phyloP scores from a whole-genome alignment of 1,140 invertebrate species.

The Medauroidea extradentata region DNA sequence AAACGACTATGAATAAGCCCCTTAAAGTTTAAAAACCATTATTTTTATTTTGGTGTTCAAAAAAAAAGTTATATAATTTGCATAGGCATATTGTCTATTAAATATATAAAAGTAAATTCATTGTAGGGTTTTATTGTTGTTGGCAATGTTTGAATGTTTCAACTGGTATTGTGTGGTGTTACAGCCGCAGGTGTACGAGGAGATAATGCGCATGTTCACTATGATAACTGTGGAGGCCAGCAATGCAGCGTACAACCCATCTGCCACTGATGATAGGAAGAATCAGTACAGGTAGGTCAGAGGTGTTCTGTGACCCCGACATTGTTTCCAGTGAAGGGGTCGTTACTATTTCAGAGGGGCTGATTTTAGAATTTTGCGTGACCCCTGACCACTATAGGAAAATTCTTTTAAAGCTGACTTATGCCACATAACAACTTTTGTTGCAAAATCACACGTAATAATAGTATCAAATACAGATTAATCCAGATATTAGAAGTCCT shows the following conservation, averaged over 20 bases:
- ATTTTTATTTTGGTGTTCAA: neutral
- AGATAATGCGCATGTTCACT: constrained; percentile 97
- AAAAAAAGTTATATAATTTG: neutral
- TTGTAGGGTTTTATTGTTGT: neutral
- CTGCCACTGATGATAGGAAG: constrained; percentile 59
- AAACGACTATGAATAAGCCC: no score
- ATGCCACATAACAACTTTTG: no score
- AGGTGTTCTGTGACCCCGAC: no score
- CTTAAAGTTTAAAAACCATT: neutral
- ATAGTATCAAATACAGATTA: no score
- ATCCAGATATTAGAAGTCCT: no score
- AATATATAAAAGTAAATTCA: neutral
- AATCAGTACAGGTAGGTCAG: constrained; percentile 63
- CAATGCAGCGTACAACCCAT: constrained; percentile 73
- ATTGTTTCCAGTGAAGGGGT: no score
- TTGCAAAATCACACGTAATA: no score
- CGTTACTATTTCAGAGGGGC: no score
- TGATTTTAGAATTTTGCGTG: no score
- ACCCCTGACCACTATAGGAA: no score
- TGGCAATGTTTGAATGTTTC: neutral
- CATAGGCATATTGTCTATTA: neutral
- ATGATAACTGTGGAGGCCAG: constrained; percentile 91
- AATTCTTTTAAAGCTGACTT: no score
- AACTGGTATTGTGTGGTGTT: constrained; percentile 18
- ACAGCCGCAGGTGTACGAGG: constrained; percentile 74